Conservation (phyloP, 1,140 invertebrate species). For the Maniola jurtina region DNA sequence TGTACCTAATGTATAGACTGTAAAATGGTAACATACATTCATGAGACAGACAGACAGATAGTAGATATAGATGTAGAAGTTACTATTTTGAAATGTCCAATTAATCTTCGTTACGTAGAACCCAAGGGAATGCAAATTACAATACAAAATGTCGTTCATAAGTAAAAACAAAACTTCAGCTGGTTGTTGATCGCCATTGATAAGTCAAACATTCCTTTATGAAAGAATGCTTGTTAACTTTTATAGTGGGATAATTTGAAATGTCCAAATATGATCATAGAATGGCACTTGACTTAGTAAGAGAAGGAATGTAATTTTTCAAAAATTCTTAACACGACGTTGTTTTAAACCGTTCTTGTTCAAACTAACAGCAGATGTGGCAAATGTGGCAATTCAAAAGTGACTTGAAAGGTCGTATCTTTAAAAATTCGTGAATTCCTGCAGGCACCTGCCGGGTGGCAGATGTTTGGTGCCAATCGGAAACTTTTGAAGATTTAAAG, state of each 20-base stretch:
- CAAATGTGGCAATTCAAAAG: conserved; percentile 33
- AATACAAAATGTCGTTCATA: too few species aligned
- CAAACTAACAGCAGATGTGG: conserved; percentile 1
- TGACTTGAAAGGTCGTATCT: conserved; percentile 28
- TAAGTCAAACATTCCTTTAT: not conserved
- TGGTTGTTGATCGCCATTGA: not conserved
- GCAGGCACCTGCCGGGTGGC: conserved; percentile 52
- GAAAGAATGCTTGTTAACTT: not conserved
- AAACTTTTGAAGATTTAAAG: conserved; percentile 59
- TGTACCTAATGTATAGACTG: too few species aligned
- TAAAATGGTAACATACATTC: too few species aligned
- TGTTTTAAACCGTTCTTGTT: not conserved
- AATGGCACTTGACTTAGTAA: not conserved
- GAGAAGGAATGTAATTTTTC: not conserved
- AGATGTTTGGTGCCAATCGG: conserved; percentile 54
- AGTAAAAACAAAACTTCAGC: too few species aligned
- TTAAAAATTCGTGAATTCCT: conserved; percentile 56
- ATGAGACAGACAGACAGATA: too few species aligned
- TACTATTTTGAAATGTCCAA: too few species aligned
- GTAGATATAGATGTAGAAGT: too few species aligned
- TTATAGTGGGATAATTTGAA: not conserved
- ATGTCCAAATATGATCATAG: not conserved
- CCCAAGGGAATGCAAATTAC: too few species aligned
- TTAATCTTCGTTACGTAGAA: too few species aligned
- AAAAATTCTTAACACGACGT: not conserved